Percentiles rank a stretch among this genome's conserved stretches.
These are phyloP conservation scores for Nymphalis io DNA, from an alignment of 1,140 invertebrate genomes.

Conservation along the genomic window DNA sequence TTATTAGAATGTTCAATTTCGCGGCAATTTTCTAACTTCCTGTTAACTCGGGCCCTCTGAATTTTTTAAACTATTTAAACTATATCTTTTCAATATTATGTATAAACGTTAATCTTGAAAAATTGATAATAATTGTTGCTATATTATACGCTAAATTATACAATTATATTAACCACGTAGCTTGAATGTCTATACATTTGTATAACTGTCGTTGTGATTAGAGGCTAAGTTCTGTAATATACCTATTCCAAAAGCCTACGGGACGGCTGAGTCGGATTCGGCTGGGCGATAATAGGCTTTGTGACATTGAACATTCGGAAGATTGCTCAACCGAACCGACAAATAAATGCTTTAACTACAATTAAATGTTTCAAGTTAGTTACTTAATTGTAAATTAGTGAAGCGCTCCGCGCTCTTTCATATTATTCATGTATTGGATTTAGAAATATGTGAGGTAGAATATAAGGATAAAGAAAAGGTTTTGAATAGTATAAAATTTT, in stretches of 20 bases:
- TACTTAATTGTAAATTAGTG: slow-evolving; percentile 69
- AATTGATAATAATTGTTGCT: slow-evolving; percentile 9
- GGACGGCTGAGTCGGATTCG: slow-evolving; percentile 71
- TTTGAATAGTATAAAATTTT: background rate
- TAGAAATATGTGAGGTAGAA: slow-evolving; percentile 22
- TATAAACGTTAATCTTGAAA: slow-evolving; percentile 14
- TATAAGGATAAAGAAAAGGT: slow-evolving; percentile 4
- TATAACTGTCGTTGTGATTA: slow-evolving; percentile 74
- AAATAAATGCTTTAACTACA: slow-evolving; percentile 77
- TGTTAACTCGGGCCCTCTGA: background rate
- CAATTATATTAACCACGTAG: slow-evolving; percentile 32
- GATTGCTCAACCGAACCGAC: slow-evolving; percentile 59
- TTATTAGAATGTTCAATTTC: background rate
- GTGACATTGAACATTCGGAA: slow-evolving; percentile 20
- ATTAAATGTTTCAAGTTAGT: slow-evolving; percentile 76
- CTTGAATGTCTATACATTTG: slow-evolving; percentile 45
- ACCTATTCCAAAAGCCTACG: slow-evolving; percentile 66
- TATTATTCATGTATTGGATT: slow-evolving; percentile 26
- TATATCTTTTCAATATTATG: slow-evolving; percentile 15
- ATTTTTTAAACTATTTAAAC: background rate
- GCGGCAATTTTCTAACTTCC: background rate
- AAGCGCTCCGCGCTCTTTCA: slow-evolving; percentile 45
- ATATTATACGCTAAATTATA: slow-evolving; percentile 13
- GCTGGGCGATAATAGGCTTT: slow-evolving; percentile 36
- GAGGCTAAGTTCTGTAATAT: slow-evolving; percentile 55